Base-by-base conservation (phyloP, 2,888 invertebrate species). In the Dryadula phaetusa region DNA sequence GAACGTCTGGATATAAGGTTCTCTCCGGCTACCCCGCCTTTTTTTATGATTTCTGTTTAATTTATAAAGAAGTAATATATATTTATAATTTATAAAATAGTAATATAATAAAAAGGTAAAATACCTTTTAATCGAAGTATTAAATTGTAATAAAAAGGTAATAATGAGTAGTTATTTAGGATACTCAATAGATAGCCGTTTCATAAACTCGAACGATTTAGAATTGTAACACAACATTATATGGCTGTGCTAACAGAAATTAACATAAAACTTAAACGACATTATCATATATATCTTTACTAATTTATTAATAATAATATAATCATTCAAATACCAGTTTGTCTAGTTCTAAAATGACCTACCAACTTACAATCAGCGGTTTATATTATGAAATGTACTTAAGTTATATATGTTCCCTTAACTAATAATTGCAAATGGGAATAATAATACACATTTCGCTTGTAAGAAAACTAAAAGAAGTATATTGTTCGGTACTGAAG, bases 241-340 rank as follows among this genome's bases (percentile, higher is more conserved):
- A 32, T 1, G 5, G 32, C 3, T n/a, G 32, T 32, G 8, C 1
- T 32, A 6, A 8, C 32, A 32, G 4, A 10, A 46, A 46, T 12
- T 12, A 1, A 10, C 20, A 46, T 12, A 20, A 12, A 46, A 4
- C 46, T 46, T 20, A 20, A 46, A 46, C 12, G 46, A 20, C 12
- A 46, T 18, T 20, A 18, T 12, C 46, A 14, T 46, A 46, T 8
- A 46, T 47, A 47, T 12, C 12, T 22, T 14, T 49, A 8, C 16
- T 0, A 3, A 8, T 28, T 22, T n/a, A 5, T 14, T 47, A 12
- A 4, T 20, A 12, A 7, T 16, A 14, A 49, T 4, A 49, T 16
- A 3, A 25, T 49, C n/a, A 28, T 49, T 28, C 14, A 49, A 49
- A 49, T 49, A 49, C 28, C 28, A 28, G 49, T 49, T 4, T 28